phyloP scores from a whole-genome alignment of 2,797 vertebrate genomes.

The Gadopsis bispinosus region DNA sequence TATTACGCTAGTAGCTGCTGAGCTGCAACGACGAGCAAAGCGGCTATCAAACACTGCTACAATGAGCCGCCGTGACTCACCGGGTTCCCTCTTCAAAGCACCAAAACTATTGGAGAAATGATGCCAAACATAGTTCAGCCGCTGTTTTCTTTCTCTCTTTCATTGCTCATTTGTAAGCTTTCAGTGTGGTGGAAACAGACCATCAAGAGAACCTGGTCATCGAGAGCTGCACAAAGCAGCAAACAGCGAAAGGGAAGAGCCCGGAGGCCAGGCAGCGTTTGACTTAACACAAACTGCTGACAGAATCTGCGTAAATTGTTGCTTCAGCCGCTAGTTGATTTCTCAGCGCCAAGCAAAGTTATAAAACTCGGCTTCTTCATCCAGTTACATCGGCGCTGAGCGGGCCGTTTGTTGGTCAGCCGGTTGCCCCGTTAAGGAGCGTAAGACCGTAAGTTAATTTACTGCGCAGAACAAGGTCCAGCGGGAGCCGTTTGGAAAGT shows the following conservation, averaged over 20 bases:
- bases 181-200: slow-evolving; percentile 92
- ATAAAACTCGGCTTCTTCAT: slow-evolving; percentile 61
- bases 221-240: slow-evolving; percentile 85
- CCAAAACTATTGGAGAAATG: slow-evolving; percentile 82
- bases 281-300: slow-evolving; percentile 80
- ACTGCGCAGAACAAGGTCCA: slow-evolving; percentile 39
- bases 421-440: slow-evolving; percentile 51
- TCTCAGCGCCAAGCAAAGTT: slow-evolving; percentile 56
- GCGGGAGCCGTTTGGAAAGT: slow-evolving; percentile 50
- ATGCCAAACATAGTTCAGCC: slow-evolving; percentile 78
- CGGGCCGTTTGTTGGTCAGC: slow-evolving; percentile 65
- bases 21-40: slow-evolving; percentile 65
- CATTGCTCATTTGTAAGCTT: slow-evolving; percentile 84
- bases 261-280: slow-evolving; percentile 77
- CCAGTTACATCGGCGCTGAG: slow-evolving; percentile 31
- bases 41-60: slow-evolving; percentile 56
- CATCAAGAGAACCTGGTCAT: slow-evolving; percentile 88
- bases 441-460: slow-evolving; percentile 46
- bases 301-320: slow-evolving; percentile 74
- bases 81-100: slow-evolving; percentile 70
- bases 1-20: slow-evolving; percentile 70
- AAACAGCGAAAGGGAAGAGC: slow-evolving; percentile 85
- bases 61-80: slow-evolving; percentile 69
- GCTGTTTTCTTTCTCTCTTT: slow-evolving; percentile 67
- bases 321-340: slow-evolving; percentile 63